Conservation (phyloP, 1,140 invertebrate species). For the Drosophila lini region DNA sequence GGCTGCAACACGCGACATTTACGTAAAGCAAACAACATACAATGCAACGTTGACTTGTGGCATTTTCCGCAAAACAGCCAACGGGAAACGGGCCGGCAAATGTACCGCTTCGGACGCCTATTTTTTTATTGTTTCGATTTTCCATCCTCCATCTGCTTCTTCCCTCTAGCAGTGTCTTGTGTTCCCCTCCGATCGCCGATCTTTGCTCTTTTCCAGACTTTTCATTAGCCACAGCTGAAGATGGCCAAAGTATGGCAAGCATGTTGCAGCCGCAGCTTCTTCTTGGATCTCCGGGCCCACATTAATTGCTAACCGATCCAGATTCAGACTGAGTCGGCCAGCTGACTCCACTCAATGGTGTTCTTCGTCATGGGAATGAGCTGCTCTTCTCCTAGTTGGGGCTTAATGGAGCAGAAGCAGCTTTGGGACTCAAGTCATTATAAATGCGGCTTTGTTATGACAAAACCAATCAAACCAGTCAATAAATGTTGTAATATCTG, state of each 20-base stretch:
- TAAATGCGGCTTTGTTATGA: not conserved
- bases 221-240: slow-evolving; percentile 70
- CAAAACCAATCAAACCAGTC: not conserved
- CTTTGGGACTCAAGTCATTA: not conserved
- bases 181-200: slow-evolving; percentile 8
- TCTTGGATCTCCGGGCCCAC: slow-evolving; percentile 36
- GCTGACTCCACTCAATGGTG: slow-evolving; percentile 34
- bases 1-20: slow-evolving; percentile 71
- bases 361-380: slow-evolving; percentile 31
- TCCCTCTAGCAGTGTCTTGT: slow-evolving; percentile 61
- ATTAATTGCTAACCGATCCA: slow-evolving; percentile 67
- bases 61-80: slow-evolving; percentile 49
- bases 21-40: slow-evolving; percentile 58
- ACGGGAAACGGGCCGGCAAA: slow-evolving; percentile 56
- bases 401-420: not conserved
- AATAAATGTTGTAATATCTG: too few relatives aligned
- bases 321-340: slow-evolving; percentile 19
- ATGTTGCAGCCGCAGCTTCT: slow-evolving; percentile 16
- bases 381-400: slow-evolving; percentile 9
- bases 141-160: slow-evolving; percentile 25
- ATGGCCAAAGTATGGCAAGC: slow-evolving; percentile 69
- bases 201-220: slow-evolving; percentile 50
- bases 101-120: slow-evolving; percentile 65
- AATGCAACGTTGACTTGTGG: slow-evolving; percentile 54
- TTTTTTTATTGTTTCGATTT: slow-evolving; percentile 41